Conservation (phyloP, 2,797 vertebrate genomes). For the Galago senegalensis region DNA sequence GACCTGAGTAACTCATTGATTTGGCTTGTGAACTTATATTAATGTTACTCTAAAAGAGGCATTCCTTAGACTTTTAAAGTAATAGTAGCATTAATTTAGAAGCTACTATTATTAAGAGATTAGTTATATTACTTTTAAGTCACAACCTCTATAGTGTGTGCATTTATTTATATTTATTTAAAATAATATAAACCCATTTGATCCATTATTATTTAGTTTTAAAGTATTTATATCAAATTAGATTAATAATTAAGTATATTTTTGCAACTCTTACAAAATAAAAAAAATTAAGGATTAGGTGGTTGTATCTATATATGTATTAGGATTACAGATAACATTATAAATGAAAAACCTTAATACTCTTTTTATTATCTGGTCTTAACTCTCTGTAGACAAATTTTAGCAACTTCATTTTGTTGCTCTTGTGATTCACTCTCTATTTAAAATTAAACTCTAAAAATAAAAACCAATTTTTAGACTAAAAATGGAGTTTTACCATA, state of each 20-base stretch:
- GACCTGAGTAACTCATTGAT: neutral
- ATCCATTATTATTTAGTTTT: neutral
- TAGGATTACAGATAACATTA: neutral
- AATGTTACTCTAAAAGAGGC: neutral
- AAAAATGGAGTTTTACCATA: neutral
- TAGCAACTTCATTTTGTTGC: neutral
- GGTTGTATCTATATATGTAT: neutral
- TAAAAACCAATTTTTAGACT: neutral
- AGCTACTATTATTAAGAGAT: constrained; percentile 8
- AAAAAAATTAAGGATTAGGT: neutral
- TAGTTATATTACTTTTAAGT: neutral
- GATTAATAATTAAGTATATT: neutral
- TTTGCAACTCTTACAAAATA: neutral
- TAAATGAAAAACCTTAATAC: neutral
- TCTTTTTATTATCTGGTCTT: neutral
- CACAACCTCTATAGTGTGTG: neutral
- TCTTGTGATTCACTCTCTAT: neutral
- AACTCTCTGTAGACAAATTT: neutral
- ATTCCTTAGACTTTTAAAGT: neutral
- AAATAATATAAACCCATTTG: constrained; percentile 35
- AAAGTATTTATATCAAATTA: constrained; percentile 34
- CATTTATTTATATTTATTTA: neutral
- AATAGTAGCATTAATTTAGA: constrained; percentile 2
- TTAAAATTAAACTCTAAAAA: constrained; percentile 4
- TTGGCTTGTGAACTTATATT: neutral